Evolutionary conservation across 2,797 vertebrate genomes (phyloP).

Genomic region (Lerista edwardsae): DNA sequence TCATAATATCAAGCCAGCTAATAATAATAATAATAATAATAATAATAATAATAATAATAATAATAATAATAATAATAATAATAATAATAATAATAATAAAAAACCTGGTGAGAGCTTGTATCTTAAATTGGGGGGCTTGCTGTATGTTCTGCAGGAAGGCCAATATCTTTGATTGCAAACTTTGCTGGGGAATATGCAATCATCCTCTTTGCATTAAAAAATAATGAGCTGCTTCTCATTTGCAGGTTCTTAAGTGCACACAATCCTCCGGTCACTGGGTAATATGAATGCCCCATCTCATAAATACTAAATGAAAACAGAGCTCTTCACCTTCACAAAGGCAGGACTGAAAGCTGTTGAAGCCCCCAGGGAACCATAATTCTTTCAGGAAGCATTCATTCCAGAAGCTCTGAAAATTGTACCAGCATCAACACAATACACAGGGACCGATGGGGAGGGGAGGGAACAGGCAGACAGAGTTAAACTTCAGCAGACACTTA

Average conservation of each 20-base stretch:
- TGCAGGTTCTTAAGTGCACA: slow-evolving; percentile 71
- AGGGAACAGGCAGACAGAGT: background rate
- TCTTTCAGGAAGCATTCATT: slow-evolving; percentile 57
- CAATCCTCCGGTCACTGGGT: slow-evolving; percentile 62
- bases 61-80: no score
- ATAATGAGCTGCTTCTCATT: slow-evolving; percentile 71
- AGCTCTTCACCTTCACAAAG: slow-evolving; percentile 65
- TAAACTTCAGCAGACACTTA: slow-evolving; percentile 36
- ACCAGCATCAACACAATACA: slow-evolving; percentile 12
- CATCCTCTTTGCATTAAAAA: slow-evolving; percentile 74
- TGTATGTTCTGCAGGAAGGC: slow-evolving; percentile 36
- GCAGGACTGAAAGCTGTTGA: slow-evolving; percentile 57
- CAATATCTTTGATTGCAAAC: slow-evolving; percentile 28
- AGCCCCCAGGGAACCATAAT: slow-evolving; percentile 57
- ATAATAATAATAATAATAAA: no score
- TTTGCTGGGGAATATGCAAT: slow-evolving; percentile 43
- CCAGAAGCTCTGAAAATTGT: slow-evolving; percentile 47
- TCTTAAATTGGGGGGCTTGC: slow-evolving; percentile 40
- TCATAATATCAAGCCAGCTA: slow-evolving; percentile 9
- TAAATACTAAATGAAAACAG: slow-evolving; percentile 74
- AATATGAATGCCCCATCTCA: slow-evolving; percentile 62
- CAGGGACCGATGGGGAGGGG: slow-evolving; percentile 2
- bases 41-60: no score
- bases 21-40: no score
- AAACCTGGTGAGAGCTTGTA: background rate